These are phyloP conservation scores for Polyommatus iphigenia DNA, from an alignment of 2,888 invertebrate species.

Conservation along the genomic window DNA sequence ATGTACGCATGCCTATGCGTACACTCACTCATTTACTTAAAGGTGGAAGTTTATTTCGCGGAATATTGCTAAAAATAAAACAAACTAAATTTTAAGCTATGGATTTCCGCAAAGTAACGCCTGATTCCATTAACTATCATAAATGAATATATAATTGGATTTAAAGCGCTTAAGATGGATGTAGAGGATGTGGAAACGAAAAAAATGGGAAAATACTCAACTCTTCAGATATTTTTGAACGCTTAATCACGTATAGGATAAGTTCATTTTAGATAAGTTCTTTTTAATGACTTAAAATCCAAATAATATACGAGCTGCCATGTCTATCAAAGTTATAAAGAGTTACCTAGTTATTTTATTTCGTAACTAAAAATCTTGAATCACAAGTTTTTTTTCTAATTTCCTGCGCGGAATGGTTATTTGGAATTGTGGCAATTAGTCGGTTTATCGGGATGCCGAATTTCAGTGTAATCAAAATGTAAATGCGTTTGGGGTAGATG, in stretches of 20 bases:
- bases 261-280: too few relatives aligned
- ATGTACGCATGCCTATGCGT: too few relatives aligned
- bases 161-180: neutral
- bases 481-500: slow-evolving; percentile 57
- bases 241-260: neutral
- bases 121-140: neutral
- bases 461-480: slow-evolving; percentile 71
- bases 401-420: slow-evolving; percentile 45
- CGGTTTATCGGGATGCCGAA: slow-evolving; percentile 55
- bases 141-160: neutral
- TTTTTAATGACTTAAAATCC: too few relatives aligned
- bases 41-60: too few relatives aligned
- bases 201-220: neutral
- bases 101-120: too few relatives aligned
- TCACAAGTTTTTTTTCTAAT: slow-evolving; percentile 45
- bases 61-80: too few relatives aligned
- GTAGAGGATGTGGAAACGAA: neutral
- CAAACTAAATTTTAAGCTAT: too few relatives aligned
- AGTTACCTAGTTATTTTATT: neutral
- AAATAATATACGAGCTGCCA: too few relatives aligned
- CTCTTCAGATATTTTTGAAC: neutral
- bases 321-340: neutral
- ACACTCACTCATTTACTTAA: too few relatives aligned
- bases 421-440: slow-evolving; percentile 59
- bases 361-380: neutral